Base-by-base conservation (phyloP, 2,797 vertebrate species). In the Acestrorhynchus altus region DNA sequence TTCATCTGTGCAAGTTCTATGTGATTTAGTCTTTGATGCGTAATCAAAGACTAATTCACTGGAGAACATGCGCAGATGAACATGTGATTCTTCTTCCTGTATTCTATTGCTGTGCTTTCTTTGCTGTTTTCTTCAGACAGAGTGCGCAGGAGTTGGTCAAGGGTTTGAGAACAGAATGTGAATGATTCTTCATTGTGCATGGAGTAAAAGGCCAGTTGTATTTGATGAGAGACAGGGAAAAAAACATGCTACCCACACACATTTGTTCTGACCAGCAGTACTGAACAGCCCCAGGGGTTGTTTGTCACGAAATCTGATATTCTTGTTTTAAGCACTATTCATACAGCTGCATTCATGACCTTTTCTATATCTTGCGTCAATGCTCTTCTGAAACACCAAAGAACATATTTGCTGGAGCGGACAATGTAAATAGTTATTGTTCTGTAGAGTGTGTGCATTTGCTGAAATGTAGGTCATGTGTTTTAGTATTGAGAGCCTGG, bases 121-220 rank as follows among this genome's bases (percentile, higher is more conserved):
- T 7, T 20, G 24, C 8, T 6, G 2, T n/a, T 12, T 47, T 77
- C 13, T 72, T 54, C 24, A 51, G 26, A 4, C 63, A 24, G 13
- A 70, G 54, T 59, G 56, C 39, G 61, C 74, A 76, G 81, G 73
- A 81, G 69, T 67, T 68, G 74, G 47, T 67, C 51, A 70, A 71
- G 79, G 26, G 64, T 71, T 56, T 76, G 76, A 68, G 73, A 83
- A 83, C 73, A 83, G 76, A 78, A 79, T 79, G 81, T 81, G 69
- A 81, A 82, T 76, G 47, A 83, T 76, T 74, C 74, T 67, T 54
- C 16, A 67, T 85, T 83, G 81, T 81, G 24, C 44, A 28, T 40
- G 56, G 39, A 76, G 76, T 59, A 78, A 79, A 85, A 78, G 73
- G 31, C 65, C 67, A 51, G 68, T 79, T 83, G 72, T 79, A 20